phyloP scores from a whole-genome alignment of 2,888 invertebrate species.

The Callyntrura sp. region DNA sequence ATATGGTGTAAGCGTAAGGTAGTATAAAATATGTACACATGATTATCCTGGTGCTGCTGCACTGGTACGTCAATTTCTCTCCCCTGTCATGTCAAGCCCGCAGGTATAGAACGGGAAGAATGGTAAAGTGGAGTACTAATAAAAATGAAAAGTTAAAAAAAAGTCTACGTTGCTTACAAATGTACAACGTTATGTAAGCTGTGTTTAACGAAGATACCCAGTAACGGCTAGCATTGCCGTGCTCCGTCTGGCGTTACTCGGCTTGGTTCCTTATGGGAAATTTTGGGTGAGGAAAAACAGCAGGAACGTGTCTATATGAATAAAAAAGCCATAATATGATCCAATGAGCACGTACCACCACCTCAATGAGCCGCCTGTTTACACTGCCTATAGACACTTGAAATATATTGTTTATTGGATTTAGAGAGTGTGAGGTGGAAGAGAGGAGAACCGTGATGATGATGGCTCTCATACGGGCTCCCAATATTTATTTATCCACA shows the following conservation, averaged over 20 bases:
- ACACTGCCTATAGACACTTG: conserved; percentile 1
- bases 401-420: conserved; percentile 24
- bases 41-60: background rate
- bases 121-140: background rate
- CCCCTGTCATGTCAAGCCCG: too few species aligned
- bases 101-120: background rate
- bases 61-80: too few species aligned
- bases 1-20: background rate
- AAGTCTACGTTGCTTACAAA: background rate
- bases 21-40: conserved; percentile 19
- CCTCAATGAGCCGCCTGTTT: background rate
- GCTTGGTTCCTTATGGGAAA: background rate
- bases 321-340: conserved; percentile 48
- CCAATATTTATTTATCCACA: conserved; percentile 30
- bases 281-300: background rate
- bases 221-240: background rate
- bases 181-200: conserved; percentile 33
- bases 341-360: conserved; percentile 38
- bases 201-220: too few species aligned
- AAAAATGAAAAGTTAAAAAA: conserved; percentile 18
- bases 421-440: background rate
- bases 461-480: background rate
- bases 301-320: conserved; percentile 37
- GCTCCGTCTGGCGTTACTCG: conserved; percentile 1
- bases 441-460: conserved; percentile 12